Base-by-base conservation (phyloP, 2,113 vertebrate genomes). In the Gulo gulo region DNA sequence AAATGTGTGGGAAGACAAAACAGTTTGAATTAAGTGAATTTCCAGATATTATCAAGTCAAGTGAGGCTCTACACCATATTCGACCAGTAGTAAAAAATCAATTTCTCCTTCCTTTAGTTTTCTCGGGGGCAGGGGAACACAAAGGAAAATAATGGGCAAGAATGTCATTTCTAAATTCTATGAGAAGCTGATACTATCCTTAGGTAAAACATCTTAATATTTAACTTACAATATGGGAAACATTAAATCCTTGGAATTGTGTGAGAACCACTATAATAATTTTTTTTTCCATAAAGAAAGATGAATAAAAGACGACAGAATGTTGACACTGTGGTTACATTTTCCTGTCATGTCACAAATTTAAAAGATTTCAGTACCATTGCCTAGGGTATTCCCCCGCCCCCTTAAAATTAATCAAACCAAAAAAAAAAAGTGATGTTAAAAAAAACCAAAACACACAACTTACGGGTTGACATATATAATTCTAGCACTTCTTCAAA, bases 1-100 rank as follows among this genome's bases (percentile, higher is more conserved):
- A 95, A 96, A 97, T 92, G 90, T 96, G 88, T 97, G 95, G 92
- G 97, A 98, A 98, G 95, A 88, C 76, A 86, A 94, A 97, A 95
- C 65, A 39, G 73, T 91, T 76, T 34, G 71, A 91, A 83, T 79
- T 97, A 98, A 98, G 92, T 97, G 96, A 92, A 83, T 97, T 97
- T 97, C 96, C 97, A 98, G 97, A 97, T 96, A 97, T 94, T 85
- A 95, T 92, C 45, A 89, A 92, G 83, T 73, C 74, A 97, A 94
- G 29, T 61, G 93, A 97, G 94, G 59, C 52, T 91, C 78, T 76
- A 65, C 96, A 83, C n/a, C 50, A 86, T 79, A 94, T 95, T 96
- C 18, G 83, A 82, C 78, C 81, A 92, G 80, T 1, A 95, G 84
- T 74, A 80, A 94, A 95, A 95, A 91, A 65, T 73, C 18, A 94